Percentiles rank a stretch among this genome's conserved stretches.
Evolutionary conservation across 2,113 vertebrate species (phyloP).

Genomic region (Epinephelus cyanopodus): DNA sequence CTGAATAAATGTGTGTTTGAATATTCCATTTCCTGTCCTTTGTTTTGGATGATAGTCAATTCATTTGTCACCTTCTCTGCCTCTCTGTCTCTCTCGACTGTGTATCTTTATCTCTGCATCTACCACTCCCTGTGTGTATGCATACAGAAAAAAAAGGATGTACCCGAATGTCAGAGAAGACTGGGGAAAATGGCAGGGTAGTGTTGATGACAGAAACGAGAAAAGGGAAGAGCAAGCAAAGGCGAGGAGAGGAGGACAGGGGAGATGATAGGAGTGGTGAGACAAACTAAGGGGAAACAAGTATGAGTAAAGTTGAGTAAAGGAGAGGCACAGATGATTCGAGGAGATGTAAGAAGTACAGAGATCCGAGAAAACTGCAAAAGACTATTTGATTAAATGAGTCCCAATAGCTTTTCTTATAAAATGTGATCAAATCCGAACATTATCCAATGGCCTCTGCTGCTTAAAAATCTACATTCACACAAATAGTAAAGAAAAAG

Average conservation of each 20-base stretch:
- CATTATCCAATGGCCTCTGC: slow-evolving; percentile 25
- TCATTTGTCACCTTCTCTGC: slow-evolving; percentile 39
- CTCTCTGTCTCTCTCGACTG: slow-evolving; percentile 1
- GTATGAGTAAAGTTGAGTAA: slow-evolving; percentile 30
- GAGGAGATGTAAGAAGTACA: slow-evolving; percentile 31
- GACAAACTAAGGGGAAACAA: slow-evolving; percentile 32
- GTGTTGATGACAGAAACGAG: slow-evolving; percentile 22
- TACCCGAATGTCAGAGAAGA: slow-evolving; percentile 34
- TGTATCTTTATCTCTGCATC: slow-evolving; percentile 29
- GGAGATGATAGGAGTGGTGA: slow-evolving; percentile 13
- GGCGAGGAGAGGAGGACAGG: slow-evolving; percentile 16
- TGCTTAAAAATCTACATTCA: slow-evolving; percentile 26
- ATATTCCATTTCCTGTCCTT: slow-evolving; percentile 51
- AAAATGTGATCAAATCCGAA: slow-evolving; percentile 39
- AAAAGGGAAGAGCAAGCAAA: slow-evolving; percentile 10
- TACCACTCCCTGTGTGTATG: slow-evolving; percentile 27
- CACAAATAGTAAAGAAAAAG: background rate
- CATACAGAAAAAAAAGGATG: slow-evolving; percentile 29
- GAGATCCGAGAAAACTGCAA: slow-evolving; percentile 28
- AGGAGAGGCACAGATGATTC: slow-evolving; percentile 30
- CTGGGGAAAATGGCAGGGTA: slow-evolving; percentile 24
- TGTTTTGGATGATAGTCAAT: slow-evolving; percentile 37
- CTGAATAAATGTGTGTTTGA: slow-evolving; percentile 18
- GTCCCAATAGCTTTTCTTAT: slow-evolving; percentile 32
- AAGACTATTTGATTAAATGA: slow-evolving; percentile 40